phyloP scores from a whole-genome alignment of 2,113 vertebrate species.

The Pterocles orientalis region DNA sequence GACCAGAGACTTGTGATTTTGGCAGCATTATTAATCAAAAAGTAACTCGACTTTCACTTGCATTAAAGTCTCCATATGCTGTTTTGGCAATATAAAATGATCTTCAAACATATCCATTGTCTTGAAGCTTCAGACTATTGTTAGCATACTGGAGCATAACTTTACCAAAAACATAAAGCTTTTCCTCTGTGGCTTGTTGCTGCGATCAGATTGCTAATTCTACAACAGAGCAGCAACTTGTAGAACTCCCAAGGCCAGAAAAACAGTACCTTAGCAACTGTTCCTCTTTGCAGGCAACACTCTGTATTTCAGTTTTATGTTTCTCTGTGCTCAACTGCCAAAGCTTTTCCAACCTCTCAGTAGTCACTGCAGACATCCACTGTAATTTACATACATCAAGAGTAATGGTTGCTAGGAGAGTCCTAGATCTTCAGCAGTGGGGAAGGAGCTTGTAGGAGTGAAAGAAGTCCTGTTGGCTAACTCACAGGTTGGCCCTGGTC shows the following conservation, averaged over 20 bases:
- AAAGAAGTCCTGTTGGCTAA: not conserved
- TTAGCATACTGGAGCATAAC: not conserved
- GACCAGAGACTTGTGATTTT: not conserved
- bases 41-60: not conserved
- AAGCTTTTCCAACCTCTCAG: not conserved
- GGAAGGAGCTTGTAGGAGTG: not conserved
- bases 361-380: not conserved
- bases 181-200: not conserved
- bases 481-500: not conserved
- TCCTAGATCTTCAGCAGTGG: not conserved
- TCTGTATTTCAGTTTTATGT: not conserved
- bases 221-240: not conserved
- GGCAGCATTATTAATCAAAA: constrained; percentile 10
- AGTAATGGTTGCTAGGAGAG: not conserved
- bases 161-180: not conserved
- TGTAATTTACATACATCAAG: not conserved
- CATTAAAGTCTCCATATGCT: not conserved
- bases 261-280: not conserved
- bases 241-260: not conserved
- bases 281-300: not conserved
- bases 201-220: not conserved
- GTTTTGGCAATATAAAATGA: not conserved
- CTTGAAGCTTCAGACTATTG: not conserved
- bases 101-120: not conserved
- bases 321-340: not conserved